phyloP scores from a whole-genome alignment of 1,140 invertebrate species.

The Drosophila kikkawai region DNA sequence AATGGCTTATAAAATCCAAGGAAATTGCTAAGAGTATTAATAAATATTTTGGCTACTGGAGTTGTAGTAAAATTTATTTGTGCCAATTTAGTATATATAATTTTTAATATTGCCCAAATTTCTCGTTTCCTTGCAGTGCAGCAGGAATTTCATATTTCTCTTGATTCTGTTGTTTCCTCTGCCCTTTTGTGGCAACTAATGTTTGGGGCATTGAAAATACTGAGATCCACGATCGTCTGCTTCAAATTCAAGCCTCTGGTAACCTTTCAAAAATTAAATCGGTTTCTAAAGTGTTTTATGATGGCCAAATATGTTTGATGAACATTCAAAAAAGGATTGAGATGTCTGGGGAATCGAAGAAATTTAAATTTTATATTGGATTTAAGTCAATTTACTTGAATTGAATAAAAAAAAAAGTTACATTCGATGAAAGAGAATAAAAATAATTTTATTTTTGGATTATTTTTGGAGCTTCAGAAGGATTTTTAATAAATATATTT shows the following conservation, averaged over 20 bases:
- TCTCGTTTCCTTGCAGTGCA: slow-evolving; percentile 6
- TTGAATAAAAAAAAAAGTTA: too few species aligned
- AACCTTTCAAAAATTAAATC: slow-evolving; percentile 23
- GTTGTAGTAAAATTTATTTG: background rate
- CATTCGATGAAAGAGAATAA: background rate
- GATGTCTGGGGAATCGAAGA: background rate
- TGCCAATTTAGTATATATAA: background rate
- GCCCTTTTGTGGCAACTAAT: slow-evolving; percentile 64
- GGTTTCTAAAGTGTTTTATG: slow-evolving; percentile 28
- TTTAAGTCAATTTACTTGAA: background rate
- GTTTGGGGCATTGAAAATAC: slow-evolving; percentile 30
- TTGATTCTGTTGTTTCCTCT: slow-evolving; percentile 34
- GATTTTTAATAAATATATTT: background rate
- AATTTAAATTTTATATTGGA: background rate
- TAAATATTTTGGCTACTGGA: background rate
- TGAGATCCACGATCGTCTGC: slow-evolving; percentile 13
- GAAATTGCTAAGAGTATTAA: background rate
- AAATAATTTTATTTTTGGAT: background rate
- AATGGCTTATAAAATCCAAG: background rate
- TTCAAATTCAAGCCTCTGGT: background rate
- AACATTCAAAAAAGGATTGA: background rate
- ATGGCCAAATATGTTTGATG: slow-evolving; percentile 22
- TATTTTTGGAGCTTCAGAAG: background rate
- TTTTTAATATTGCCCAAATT: background rate
- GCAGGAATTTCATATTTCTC: slow-evolving; percentile 70